These are phyloP conservation scores for Aphodius granarius DNA, from an alignment of 2,888 invertebrate genomes.

Conservation along the genomic window DNA sequence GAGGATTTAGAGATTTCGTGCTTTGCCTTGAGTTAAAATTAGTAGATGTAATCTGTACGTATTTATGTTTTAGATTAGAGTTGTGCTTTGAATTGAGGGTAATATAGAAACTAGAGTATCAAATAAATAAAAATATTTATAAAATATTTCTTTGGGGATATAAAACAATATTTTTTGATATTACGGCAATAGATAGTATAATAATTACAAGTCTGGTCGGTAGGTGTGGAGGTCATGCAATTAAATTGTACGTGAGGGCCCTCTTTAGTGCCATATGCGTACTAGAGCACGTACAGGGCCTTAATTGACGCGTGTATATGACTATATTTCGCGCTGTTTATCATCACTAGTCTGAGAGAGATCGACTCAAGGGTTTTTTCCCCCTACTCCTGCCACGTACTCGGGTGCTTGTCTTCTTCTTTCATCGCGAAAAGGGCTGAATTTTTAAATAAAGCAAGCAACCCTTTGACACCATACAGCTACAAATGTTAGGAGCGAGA, in stretches of 20 bases:
- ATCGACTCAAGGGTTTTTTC: background rate
- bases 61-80: too few species aligned
- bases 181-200: background rate
- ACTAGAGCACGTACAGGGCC: conserved; percentile 45
- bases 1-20: too few species aligned
- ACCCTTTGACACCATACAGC: background rate
- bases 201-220: background rate
- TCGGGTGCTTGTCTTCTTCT: background rate
- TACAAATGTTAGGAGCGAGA: conserved; percentile 11
- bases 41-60: too few species aligned
- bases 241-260: conserved; percentile 37
- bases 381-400: too few species aligned
- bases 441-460: conserved; percentile 8
- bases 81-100: too few species aligned
- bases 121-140: too few species aligned
- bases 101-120: too few species aligned
- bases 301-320: conserved; percentile 42
- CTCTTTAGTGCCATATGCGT: conserved; percentile 40
- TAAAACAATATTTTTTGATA: background rate
- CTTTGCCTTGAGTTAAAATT: too few species aligned
- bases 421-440: conserved; percentile 1
- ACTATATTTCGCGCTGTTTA: conserved; percentile 11
- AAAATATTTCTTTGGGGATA: too few species aligned
- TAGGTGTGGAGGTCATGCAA: conserved; percentile 32
- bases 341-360: background rate